phyloP scores from a whole-genome alignment of 2,888 invertebrate genomes.

The Coleophora deauratella region DNA sequence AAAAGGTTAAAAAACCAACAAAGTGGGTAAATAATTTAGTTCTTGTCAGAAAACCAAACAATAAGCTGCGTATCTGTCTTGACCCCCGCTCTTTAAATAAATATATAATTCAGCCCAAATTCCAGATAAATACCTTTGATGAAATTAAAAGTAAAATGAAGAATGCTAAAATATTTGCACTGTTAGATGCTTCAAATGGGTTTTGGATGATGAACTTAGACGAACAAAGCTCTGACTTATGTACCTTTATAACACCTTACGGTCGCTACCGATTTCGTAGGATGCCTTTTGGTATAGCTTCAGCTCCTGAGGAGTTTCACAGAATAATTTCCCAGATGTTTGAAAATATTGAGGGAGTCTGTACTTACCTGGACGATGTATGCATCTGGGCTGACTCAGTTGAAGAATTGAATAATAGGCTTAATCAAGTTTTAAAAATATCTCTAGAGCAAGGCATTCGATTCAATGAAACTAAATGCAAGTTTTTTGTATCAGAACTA shows the following conservation, averaged over 20 bases:
- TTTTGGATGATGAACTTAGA: background rate
- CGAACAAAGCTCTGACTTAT: background rate
- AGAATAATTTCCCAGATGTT: slow-evolving; percentile 9
- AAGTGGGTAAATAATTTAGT: slow-evolving; percentile 12
- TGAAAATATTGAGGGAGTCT: slow-evolving; percentile 9
- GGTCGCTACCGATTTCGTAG: background rate
- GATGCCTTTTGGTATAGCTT: slow-evolving; percentile 8
- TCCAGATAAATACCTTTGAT: background rate
- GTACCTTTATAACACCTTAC: background rate
- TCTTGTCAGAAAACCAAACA: slow-evolving; percentile 7
- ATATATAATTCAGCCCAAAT: background rate
- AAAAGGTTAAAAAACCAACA: slow-evolving; percentile 11
- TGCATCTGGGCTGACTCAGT: background rate
- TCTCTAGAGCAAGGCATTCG: slow-evolving; percentile 2
- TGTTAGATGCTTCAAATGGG: background rate
- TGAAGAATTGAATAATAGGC: background rate
- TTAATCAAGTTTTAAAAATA: background rate
- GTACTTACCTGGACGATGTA: too few species aligned
- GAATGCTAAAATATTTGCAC: background rate
- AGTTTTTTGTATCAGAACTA: slow-evolving; percentile 3
- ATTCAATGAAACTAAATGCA: slow-evolving; percentile 7
- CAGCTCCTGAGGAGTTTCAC: slow-evolving; percentile 8
- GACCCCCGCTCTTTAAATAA: background rate
- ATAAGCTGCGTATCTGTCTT: slow-evolving; percentile 9
- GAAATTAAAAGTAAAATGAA: background rate